Evolutionary conservation across 1,140 invertebrate species (phyloP), one percentile per base, ranked within the genome.

Genomic region (Caerostris extrusa): DNA sequence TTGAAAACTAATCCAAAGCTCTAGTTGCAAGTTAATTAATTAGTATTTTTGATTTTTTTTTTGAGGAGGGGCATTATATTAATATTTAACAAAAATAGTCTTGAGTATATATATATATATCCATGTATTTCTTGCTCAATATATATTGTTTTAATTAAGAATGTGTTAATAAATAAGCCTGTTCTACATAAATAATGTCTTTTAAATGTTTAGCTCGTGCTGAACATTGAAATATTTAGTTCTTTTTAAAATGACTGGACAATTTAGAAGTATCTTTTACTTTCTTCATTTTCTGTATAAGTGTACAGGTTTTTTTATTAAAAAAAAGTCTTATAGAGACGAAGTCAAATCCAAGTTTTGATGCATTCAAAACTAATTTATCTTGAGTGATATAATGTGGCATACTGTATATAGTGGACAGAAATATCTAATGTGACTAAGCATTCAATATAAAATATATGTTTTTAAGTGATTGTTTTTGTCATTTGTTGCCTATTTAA

Each of bases 381-480:
- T 55, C 61, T 89, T 67, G 61, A 89, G 87, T 89, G 87, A 89
- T 89, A 89, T 69, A 89, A 89, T 89, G 87, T 89, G 87, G 87
- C 87, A 89, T 89, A 89, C 61, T 89, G 87, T 89, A 89, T 69
- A 89, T 89, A 89, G 67, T 67, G 87, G 67, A 89, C 87, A 89
- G 67, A 89, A 69, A 87, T 61, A 60, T 89, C 64, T 89, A 89
- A 89, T 89, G 71, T 56, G 87, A 89, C 61, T 89, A 89, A 89
- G 61, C 87, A 71, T 89, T 64, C 64, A 89, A 55, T 89, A 55
- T 17, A 89, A 89, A 69, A 89, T 87, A n/a, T 85, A 69, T 89
- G 87, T 89, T 89, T 83, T 83, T 57, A 85, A 69, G 61, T 71
- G 67, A 71, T 69, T 89, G 87, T 89, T 89, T 88, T 89, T 85